Percentiles rank a stretch among this genome's conserved stretches.
Conservation (phyloP, 2,113 vertebrate genomes). For the Gymnorhina tibicen region DNA sequence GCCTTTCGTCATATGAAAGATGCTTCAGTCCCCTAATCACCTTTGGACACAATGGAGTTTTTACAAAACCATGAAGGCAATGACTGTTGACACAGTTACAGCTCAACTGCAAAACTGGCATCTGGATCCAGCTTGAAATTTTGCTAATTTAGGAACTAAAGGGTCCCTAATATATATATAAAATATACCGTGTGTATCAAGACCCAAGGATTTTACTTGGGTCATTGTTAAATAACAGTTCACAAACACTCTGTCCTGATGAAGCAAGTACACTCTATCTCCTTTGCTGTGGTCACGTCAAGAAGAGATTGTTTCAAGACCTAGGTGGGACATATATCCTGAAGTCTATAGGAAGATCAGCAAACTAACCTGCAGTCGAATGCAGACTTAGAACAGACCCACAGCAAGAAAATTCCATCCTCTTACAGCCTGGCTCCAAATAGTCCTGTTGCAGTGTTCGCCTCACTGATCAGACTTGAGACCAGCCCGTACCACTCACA, state of each 20-base stretch:
- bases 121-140: neutral
- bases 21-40: neutral
- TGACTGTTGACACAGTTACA: neutral
- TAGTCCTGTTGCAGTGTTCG: neutral
- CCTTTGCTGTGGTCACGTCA: too few relatives aligned
- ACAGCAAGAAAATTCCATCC: neutral
- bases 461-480: fast-evolving
- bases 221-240: neutral
- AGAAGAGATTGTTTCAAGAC: neutral
- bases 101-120: neutral
- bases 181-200: neutral
- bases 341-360: neutral
- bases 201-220: neutral
- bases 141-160: neutral
- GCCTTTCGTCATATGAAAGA: neutral
- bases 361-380: neutral
- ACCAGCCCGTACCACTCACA: neutral
- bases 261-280: neutral
- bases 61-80: neutral
- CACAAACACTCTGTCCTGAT: neutral
- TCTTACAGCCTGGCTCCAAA: neutral
- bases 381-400: neutral
- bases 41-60: neutral
- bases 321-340: neutral
- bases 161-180: too few relatives aligned